phyloP scores from a whole-genome alignment of 53 echinoderm and acorn worm species.

The Mesocentrotus franciscanus region DNA sequence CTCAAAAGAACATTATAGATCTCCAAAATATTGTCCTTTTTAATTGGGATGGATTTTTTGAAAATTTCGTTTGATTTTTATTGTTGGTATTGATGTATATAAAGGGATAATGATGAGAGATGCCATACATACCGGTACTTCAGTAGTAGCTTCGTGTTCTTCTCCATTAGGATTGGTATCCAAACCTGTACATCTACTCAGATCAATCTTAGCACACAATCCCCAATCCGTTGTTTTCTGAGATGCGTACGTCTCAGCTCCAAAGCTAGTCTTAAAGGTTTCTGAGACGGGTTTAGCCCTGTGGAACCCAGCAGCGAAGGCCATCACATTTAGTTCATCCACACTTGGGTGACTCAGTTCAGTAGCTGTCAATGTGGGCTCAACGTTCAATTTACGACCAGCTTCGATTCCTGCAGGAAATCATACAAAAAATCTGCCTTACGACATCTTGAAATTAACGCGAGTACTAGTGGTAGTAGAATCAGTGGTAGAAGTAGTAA shows the following conservation, averaged over 20 bases:
- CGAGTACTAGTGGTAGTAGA: neutral
- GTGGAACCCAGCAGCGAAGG: slow-evolving; percentile 86
- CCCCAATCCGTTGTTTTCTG: slow-evolving; percentile 67
- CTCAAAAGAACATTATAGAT: too few relatives aligned
- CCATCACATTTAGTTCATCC: slow-evolving; percentile 93
- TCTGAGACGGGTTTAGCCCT: slow-evolving; percentile 73
- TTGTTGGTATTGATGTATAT: neutral
- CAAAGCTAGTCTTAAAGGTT: slow-evolving; percentile 62
- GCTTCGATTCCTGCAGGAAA: slow-evolving; percentile 84
- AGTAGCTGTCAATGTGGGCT: slow-evolving; percentile 78
- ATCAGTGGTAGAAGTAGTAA: neutral
- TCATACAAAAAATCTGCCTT: neutral
- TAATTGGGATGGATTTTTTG: too few relatives aligned
- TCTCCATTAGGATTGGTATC: slow-evolving; percentile 24
- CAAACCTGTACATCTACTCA: slow-evolving; percentile 40
- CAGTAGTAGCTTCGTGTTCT: neutral
- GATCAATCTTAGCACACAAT: slow-evolving; percentile 65
- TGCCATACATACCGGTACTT: slow-evolving; percentile 36
- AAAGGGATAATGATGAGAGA: neutral
- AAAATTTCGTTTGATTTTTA: too few relatives aligned
- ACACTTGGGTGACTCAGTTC: slow-evolving; percentile 88
- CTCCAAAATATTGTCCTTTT: too few relatives aligned
- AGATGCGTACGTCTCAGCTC: slow-evolving; percentile 67
- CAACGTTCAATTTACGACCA: slow-evolving; percentile 79
- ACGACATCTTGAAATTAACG: neutral